A percentile compares a stretch with the other conserved stretches of the same genome.
Conservation (phyloP, 2,113 vertebrate genomes). For the Henicopernis longicauda region DNA sequence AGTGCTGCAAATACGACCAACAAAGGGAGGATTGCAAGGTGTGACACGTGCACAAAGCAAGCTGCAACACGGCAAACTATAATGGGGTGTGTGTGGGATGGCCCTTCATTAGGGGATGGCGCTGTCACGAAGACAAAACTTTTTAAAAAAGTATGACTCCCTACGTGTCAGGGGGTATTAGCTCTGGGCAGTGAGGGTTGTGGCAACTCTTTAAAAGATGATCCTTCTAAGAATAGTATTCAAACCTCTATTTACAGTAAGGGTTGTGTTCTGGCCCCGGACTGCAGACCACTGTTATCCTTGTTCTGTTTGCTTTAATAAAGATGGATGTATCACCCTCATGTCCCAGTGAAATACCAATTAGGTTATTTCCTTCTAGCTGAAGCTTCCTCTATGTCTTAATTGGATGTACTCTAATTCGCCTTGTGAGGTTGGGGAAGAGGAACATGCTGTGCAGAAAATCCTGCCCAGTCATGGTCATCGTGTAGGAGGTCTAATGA, state of each 20-base stretch:
- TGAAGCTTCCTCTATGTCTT: not conserved
- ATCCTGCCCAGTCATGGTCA: not conserved
- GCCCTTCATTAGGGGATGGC: not conserved
- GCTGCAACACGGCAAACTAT: not conserved
- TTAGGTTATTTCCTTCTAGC: not conserved
- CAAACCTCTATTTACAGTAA: not conserved
- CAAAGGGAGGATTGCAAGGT: not conserved
- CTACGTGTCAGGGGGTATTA: not conserved
- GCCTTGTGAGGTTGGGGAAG: not conserved
- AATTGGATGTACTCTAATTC: not conserved
- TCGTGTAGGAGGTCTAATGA: not conserved
- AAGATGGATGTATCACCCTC: not conserved
- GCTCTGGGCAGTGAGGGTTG: not conserved
- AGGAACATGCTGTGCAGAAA: not conserved
- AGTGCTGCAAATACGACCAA: not conserved
- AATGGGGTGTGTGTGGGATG: not conserved
- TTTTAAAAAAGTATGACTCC: not conserved
- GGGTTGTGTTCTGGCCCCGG: not conserved
- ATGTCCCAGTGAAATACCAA: not conserved
- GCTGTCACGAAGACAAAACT: not conserved
- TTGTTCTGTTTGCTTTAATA: not conserved
- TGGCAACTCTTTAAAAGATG: not conserved
- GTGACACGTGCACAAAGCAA: not conserved
- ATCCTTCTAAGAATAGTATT: not conserved
- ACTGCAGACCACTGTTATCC: not conserved